Base-by-base conservation (phyloP, 1,140 invertebrate genomes). In the Orussus abietinus region DNA sequence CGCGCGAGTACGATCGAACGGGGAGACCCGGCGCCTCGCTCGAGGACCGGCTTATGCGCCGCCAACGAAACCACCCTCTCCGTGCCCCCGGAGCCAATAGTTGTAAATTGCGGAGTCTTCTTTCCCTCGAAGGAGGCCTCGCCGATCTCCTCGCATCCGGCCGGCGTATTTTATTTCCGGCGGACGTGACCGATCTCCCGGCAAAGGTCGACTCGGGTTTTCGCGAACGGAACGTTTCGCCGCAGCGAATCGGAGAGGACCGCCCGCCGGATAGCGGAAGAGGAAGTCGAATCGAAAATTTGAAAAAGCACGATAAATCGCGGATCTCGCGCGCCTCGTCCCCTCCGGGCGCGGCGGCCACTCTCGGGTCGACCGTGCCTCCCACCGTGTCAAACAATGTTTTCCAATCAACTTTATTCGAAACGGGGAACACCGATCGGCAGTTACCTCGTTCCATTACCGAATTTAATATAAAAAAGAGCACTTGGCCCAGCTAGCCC, bases 371-470 rank as follows among this genome's bases (percentile, higher is more conserved):
- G 38, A 38, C 30, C 47, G 26, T 52, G 42, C 28, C 33, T 43
- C 41, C 31, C 39, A 31, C 49, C 39, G 38, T 38, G 50, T 51
- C 52, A 56, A 58, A 61, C 64, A 55, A 57, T 64, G 57, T 63
- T 67, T 64, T 63, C 61, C 66, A 66, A 69, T 69, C 66, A 69
- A 69, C 58, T 71, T 66, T 65, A 63, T 62, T 69, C 53, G 60
- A 65, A 67, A 69, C n/a, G n/a, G n/a, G n/a, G n/a, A n/a, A n/a
- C n/a, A n/a, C n/a, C n/a, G n/a, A 19, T 40, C 38, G 38, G 21
- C 22, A 21, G 38, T 31, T 41, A 11, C 13, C 7, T 7, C 21
- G 26, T 9, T 42, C 28, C 17, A 39, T 33, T 32, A 40, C 39
- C 39, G 43, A 50, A 42, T 46, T 46, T 46, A 40, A 50, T 50